Base-by-base conservation (phyloP, 2,113 vertebrate species). In the Nerophis ophidion region DNA sequence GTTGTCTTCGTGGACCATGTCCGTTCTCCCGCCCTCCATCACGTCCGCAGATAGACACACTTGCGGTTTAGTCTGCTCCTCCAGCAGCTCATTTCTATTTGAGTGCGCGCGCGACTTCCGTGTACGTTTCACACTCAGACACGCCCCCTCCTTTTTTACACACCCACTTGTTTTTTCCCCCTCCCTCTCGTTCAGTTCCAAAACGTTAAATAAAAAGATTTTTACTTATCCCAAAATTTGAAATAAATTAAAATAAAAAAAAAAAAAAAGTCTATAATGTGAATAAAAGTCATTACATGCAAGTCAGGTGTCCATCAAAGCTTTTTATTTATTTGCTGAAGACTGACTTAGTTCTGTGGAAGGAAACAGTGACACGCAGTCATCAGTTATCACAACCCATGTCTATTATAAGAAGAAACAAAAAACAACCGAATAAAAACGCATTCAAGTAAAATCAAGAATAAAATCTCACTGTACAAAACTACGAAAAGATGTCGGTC, bases 1-100 rank as follows among this genome's bases (percentile, higher is more conserved):
- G 76, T 80, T 85, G 74, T 68, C 62, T 45, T 80, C 83, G 81
- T 82, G 81, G 66, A 77, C 81, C 84, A 83, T 84, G 55, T 65
- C 67, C 2, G 57, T 5, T n/a, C 48, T 10, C n/a, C 44, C 7
- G 64, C 60, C 36, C 49, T 61, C 74, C 60, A 19, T 57, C 61
- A 9, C 56, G 56, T 66, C 69, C 71, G 44, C 57, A 0, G 53
- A n/a, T 48, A 33, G 34, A 11, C 58, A 34, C 40, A 52, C 36
- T 52, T 45, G 34, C 34, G 19, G 6, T 33, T 34, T 26, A 7
- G 12, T 44, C 40, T 1, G 26, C 14, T 7, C 7, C 12, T 11
- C 14, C 42, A 0, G 44, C 7, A 1, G 48, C 62, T 49, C 68
- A 74, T 77, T 17, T 17, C 61, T 7, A 35, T 10, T 16, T 33